phyloP scores from a whole-genome alignment of 2,888 invertebrate genomes.

The Ommatoiulus sabulosus region DNA sequence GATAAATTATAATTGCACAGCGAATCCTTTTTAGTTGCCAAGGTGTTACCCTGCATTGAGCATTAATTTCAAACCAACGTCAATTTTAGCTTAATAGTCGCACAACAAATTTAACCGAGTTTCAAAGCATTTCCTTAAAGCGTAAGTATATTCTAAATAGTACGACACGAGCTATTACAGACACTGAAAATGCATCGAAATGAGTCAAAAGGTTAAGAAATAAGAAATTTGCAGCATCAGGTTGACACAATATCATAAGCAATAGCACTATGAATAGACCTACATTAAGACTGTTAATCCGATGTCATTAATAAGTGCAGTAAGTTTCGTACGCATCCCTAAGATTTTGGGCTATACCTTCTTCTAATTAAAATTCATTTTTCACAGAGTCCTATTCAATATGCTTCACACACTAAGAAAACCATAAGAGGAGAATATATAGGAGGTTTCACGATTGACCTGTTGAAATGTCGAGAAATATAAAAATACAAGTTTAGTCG shows the following conservation, averaged over 20 bases:
- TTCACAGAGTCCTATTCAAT: not conserved
- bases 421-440: not conserved
- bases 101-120: no score
- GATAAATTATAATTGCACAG: no score
- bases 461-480: constrained; percentile 18
- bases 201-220: not conserved
- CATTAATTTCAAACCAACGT: no score
- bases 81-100: no score
- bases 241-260: constrained; percentile 7
- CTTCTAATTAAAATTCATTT: not conserved
- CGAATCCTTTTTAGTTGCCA: no score
- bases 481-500: constrained; percentile 47
- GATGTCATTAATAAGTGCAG: not conserved
- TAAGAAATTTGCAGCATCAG: constrained; percentile 9
- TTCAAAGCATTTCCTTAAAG: no score
- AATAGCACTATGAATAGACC: not conserved
- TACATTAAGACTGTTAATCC: not conserved
- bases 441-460: not conserved
- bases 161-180: not conserved
- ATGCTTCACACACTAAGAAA: not conserved
- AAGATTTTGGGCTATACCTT: not conserved
- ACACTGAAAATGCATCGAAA: not conserved
- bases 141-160: not conserved
- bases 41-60: no score
- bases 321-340: not conserved